Percentiles rank a stretch among this genome's conserved stretches.
These are phyloP conservation scores for Euzophera pinguis DNA, from an alignment of 2,888 invertebrate genomes.

Conservation along the genomic window DNA sequence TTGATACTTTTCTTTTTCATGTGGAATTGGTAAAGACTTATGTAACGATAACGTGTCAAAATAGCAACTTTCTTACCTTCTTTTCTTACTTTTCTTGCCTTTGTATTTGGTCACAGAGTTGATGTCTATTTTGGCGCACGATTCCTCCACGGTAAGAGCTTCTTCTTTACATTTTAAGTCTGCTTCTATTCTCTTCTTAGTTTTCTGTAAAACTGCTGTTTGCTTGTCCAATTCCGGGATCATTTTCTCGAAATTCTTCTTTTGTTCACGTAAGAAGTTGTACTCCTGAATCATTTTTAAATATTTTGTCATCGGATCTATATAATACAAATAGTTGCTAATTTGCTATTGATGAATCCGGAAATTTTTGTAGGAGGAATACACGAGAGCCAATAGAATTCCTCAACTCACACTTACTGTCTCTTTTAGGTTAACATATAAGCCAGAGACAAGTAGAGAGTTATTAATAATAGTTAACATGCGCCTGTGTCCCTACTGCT, in stretches of 20 bases:
- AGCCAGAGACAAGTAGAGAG: too few relatives aligned
- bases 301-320: too few relatives aligned
- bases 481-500: too few relatives aligned
- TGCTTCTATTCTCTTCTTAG: constrained; percentile 44
- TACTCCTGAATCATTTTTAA: constrained; percentile 42
- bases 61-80: constrained; percentile 33
- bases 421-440: too few relatives aligned
- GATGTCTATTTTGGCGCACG: constrained; percentile 33
- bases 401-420: too few relatives aligned
- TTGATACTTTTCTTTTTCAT: not conserved
- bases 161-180: constrained; percentile 52
- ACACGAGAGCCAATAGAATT: too few relatives aligned
- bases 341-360: too few relatives aligned
- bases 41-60: not conserved
- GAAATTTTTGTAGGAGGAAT: too few relatives aligned
- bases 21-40: not conserved
- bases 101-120: constrained; percentile 22
- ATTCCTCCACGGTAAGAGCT: constrained; percentile 51
- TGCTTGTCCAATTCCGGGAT: constrained; percentile 43
- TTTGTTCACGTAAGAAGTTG: constrained; percentile 52
- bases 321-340: too few relatives aligned
- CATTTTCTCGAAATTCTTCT: constrained; percentile 52
- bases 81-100: constrained; percentile 40
- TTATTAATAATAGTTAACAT: too few relatives aligned
- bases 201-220: constrained; percentile 38